A percentile compares a stretch with the other conserved stretches of the same genome.
Conservation (phyloP, 92 coral and sea anemone species). For the Actinostola sp. region DNA sequence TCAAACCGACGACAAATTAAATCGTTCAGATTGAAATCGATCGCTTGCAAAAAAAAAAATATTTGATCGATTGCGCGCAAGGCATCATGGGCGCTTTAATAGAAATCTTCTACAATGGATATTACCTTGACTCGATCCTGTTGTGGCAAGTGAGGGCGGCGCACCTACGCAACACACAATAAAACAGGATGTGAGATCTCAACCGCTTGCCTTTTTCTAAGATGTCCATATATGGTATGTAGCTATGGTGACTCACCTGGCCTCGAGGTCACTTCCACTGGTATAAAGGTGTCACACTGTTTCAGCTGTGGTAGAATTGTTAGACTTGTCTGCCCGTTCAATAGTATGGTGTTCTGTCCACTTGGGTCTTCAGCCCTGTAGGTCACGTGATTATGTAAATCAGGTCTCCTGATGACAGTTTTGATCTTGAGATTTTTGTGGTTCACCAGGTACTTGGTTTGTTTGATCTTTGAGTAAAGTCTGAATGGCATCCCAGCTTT, state of each 20-base stretch:
- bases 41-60: too few species aligned
- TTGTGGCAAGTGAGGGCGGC: too few species aligned
- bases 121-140: too few species aligned
- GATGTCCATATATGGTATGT: neutral
- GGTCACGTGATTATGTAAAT: slow-evolving; percentile 69
- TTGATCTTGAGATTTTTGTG: slow-evolving; percentile 61
- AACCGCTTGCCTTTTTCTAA: neutral
- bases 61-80: too few species aligned
- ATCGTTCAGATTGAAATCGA: too few species aligned
- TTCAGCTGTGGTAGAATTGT: slow-evolving; percentile 47
- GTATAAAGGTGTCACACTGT: slow-evolving; percentile 49
- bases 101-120: too few species aligned
- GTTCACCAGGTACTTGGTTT: slow-evolving; percentile 62
- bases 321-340: slow-evolving; percentile 44
- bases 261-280: slow-evolving; percentile 61
- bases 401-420: slow-evolving; percentile 64
- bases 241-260: slow-evolving; percentile 48
- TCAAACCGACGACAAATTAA: too few species aligned
- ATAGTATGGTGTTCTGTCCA: slow-evolving; percentile 28
- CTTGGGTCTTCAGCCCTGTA: slow-evolving; percentile 61
- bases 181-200: neutral
- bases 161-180: neutral
- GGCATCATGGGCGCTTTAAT: too few species aligned
- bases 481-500: slow-evolving; percentile 59
- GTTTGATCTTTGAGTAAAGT: slow-evolving; percentile 67